Conservation (phyloP, 2,888 invertebrate genomes). For the Pherbina coryleti region DNA sequence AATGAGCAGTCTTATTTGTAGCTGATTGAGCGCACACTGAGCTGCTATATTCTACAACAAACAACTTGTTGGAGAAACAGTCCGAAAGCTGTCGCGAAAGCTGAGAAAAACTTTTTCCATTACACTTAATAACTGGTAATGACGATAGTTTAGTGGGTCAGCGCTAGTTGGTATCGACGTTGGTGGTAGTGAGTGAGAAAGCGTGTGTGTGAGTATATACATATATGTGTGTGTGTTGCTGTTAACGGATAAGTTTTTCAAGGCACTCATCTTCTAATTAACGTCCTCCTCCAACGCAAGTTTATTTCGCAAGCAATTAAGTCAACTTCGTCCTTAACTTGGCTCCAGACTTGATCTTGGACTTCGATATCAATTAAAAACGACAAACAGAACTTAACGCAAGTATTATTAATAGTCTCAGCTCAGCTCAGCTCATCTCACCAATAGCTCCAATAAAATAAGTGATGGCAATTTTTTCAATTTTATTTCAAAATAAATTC, state of each 20-base stretch:
- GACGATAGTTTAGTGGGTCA: conserved; percentile 39
- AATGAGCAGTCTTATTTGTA: conserved; percentile 10
- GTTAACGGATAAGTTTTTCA: conserved; percentile 37
- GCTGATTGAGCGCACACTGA: conserved; percentile 16
- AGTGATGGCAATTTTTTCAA: too few species aligned
- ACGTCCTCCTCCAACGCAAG: conserved; percentile 14
- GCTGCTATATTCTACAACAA: background rate
- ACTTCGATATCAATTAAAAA: conserved; percentile 11
- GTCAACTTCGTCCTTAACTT: background rate
- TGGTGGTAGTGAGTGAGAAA: background rate
- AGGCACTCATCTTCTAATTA: background rate
- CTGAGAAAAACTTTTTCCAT: conserved; percentile 58
- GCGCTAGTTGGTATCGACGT: conserved; percentile 2
- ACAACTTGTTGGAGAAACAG: conserved; percentile 3
- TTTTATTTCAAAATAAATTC: too few species aligned
- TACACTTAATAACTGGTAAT: conserved; percentile 65
- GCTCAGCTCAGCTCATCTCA: too few species aligned
- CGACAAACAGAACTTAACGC: conserved; percentile 1
- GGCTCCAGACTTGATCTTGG: background rate
- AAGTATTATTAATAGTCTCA: too few species aligned
- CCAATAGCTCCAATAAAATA: too few species aligned
- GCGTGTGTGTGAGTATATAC: background rate
- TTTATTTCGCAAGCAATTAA: conserved; percentile 28
- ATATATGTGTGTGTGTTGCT: background rate
- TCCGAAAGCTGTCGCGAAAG: conserved; percentile 18